Conservation (phyloP, 1,140 invertebrate species). For the Dreissena polymorpha region DNA sequence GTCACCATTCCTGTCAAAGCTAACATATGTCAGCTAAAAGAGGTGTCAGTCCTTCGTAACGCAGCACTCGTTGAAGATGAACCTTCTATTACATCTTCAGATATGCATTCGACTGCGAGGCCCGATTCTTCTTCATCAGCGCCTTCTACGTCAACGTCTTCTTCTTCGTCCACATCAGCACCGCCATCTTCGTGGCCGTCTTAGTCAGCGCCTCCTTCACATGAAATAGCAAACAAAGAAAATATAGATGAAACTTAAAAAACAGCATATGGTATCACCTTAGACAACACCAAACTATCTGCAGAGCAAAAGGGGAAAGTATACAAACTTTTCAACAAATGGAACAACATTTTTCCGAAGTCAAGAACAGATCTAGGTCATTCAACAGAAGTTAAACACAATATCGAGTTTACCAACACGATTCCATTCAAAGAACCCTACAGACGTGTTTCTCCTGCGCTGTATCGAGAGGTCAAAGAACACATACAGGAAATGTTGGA, state of each 20-base stretch:
- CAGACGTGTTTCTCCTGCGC: no score
- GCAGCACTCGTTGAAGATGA: background rate
- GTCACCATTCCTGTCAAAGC: constrained; percentile 10
- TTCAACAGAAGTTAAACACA: no score
- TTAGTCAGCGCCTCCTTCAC: background rate
- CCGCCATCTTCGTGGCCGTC: background rate
- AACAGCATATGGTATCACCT: no score
- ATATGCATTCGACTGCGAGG: background rate
- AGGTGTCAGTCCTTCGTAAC: constrained; percentile 10
- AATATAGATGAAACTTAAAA: constrained; percentile 7
- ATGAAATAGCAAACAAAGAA: constrained; percentile 8
- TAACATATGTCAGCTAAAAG: background rate
- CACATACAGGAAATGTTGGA: no score
- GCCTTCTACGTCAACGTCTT: background rate
- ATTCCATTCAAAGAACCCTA: no score
- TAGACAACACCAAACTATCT: no score
- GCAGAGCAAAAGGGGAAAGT: no score
- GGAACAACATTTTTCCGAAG: no score
- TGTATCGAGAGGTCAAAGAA: no score
- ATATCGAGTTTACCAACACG: no score
- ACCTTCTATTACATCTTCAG: background rate
- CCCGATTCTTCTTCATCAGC: background rate
- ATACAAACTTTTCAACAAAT: no score
- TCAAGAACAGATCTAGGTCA: no score
- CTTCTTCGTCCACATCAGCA: background rate